phyloP scores from a whole-genome alignment of 2,888 invertebrate species.

The Osedax fenrisi region DNA sequence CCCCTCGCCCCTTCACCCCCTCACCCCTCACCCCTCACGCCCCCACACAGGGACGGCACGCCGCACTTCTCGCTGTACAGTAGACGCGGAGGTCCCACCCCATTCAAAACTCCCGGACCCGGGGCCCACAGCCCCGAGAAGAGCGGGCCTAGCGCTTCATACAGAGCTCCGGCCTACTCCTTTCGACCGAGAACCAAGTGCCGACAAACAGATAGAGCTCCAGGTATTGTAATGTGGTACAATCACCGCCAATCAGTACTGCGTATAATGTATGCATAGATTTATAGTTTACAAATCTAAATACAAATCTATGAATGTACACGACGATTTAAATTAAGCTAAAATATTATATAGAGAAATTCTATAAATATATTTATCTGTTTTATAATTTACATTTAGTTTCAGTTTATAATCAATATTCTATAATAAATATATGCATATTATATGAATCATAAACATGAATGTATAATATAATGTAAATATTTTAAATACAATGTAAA shows the following conservation, averaged over 20 bases:
- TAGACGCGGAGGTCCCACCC: slow-evolving; percentile 38
- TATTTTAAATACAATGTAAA: too few relatives aligned
- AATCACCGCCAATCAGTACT: not conserved
- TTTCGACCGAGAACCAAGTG: slow-evolving; percentile 44
- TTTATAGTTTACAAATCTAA: not conserved
- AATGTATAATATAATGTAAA: too few relatives aligned
- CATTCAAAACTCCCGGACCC: slow-evolving; percentile 47
- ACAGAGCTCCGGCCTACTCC: slow-evolving; percentile 42
- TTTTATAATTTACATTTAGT: too few relatives aligned
- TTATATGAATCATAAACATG: too few relatives aligned
- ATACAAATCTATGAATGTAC: too few relatives aligned
- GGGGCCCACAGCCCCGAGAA: slow-evolving; percentile 47
- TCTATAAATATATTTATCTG: too few relatives aligned
- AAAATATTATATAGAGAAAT: too few relatives aligned
- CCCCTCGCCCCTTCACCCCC: too few relatives aligned
- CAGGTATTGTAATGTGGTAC: slow-evolving; percentile 45
- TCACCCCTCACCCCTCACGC: too few relatives aligned
- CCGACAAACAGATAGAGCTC: slow-evolving; percentile 44
- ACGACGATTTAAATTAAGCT: too few relatives aligned
- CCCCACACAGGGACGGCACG: slow-evolving; percentile 40
- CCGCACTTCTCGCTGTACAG: slow-evolving; percentile 46
- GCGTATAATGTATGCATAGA: not conserved
- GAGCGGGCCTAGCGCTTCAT: slow-evolving; percentile 40
- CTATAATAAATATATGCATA: too few relatives aligned
- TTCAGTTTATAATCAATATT: too few relatives aligned